Conservation (phyloP, 2,797 vertebrate species). For the Enteromius radiatus region DNA sequence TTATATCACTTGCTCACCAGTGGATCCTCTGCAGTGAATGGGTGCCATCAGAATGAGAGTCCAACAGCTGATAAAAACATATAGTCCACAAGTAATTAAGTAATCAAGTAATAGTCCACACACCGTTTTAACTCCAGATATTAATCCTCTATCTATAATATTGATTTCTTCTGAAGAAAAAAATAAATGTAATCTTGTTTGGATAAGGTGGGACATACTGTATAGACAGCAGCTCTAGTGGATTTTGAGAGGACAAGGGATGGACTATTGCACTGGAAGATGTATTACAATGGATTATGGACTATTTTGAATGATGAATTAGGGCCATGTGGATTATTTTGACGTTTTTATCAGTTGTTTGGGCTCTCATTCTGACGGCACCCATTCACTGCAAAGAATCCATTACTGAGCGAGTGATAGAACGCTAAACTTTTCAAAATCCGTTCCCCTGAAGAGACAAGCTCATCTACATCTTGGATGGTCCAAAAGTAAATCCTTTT, state of each 20-base stretch:
- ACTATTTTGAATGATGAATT: too few species aligned
- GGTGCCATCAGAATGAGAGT: background rate
- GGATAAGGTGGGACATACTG: too few species aligned
- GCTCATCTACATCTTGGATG: background rate
- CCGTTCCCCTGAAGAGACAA: background rate
- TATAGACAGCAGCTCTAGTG: background rate
- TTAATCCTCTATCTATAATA: too few species aligned
- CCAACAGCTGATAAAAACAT: background rate
- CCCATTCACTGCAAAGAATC: background rate
- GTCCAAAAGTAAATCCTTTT: background rate
- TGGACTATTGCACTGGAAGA: background rate
- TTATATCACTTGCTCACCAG: background rate
- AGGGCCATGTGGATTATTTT: background rate
- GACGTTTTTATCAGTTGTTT: background rate
- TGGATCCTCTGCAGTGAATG: background rate
- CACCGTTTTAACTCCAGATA: too few species aligned
- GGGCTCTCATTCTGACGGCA: background rate
- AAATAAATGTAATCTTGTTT: background rate
- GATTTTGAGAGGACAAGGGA: background rate
- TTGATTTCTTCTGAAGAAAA: too few species aligned
- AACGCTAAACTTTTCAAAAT: background rate
- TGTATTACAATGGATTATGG: background rate
- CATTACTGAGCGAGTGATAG: background rate
- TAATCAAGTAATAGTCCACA: too few species aligned
- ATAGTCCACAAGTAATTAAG: background rate